A percentile compares a stretch with the other conserved stretches of the same genome.
phyloP scores from a whole-genome alignment of 1,140 invertebrate genomes.

The Caenorhabditis inopinata region DNA sequence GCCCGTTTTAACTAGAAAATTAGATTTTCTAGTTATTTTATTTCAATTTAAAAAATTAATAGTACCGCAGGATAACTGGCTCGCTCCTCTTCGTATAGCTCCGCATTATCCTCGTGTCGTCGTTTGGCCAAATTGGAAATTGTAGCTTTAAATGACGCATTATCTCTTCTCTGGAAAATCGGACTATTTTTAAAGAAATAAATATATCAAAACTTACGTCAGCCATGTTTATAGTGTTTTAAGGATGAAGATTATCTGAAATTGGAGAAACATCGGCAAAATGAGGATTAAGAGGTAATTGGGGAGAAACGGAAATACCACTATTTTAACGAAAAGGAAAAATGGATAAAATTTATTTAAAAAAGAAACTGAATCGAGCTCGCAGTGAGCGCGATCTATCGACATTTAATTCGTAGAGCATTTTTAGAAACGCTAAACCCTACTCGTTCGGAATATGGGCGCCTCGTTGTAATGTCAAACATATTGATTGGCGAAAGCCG shows the following conservation, averaged over 20 bases:
- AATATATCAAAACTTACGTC: not conserved
- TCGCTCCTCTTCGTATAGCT: not conserved
- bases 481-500: conserved; percentile 1
- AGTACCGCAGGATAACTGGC: not conserved
- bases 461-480: not conserved
- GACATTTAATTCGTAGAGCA: too few relatives aligned
- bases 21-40: not conserved
- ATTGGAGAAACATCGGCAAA: not conserved
- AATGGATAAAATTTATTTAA: too few relatives aligned
- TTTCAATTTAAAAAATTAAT: not conserved
- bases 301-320: too few relatives aligned
- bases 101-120: not conserved
- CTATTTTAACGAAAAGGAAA: too few relatives aligned
- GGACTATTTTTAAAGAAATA: too few relatives aligned
- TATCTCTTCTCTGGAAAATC: not conserved
- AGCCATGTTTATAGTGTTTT: not conserved
- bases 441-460: not conserved
- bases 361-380: too few relatives aligned
- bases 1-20: not conserved
- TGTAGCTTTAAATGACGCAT: not conserved
- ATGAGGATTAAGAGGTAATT: too few relatives aligned
- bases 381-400: too few relatives aligned
- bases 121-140: not conserved
- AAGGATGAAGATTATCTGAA: not conserved
- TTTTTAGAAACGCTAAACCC: not conserved